Evolutionary conservation across 2,113 vertebrate species (phyloP).

Genomic region (Peucedramus taeniatus): DNA sequence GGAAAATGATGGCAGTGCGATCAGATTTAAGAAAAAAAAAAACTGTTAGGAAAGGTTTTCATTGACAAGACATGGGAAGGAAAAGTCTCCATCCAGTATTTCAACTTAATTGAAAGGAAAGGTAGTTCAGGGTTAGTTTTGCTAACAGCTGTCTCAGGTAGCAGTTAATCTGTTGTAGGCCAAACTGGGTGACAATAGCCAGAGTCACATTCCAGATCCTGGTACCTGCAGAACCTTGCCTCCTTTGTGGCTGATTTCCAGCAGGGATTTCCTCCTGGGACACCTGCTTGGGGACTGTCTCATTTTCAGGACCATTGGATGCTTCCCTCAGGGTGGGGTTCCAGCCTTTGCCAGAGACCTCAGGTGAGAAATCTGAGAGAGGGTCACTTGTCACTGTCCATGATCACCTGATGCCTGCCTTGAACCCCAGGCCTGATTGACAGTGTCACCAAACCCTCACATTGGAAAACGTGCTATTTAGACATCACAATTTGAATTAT

Average conservation of each 20-base stretch:
- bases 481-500: not conserved
- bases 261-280: rapidly evolving
- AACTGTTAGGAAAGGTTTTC: not conserved
- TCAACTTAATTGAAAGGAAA: not conserved
- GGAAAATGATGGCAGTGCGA: not conserved
- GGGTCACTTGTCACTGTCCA: not conserved
- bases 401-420: not conserved
- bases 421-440: not conserved
- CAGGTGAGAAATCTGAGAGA: not conserved
- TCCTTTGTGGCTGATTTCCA: not conserved
- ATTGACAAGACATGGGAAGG: not conserved
- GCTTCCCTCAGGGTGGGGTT: not conserved
- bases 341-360: not conserved
- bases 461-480: not conserved
- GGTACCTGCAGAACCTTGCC: not conserved
- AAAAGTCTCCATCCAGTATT: not conserved
- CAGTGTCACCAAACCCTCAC: not conserved
- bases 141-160: not conserved
- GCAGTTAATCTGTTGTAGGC: not conserved
- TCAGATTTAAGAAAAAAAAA: not conserved
- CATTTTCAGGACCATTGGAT: not conserved
- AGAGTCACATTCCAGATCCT: not conserved
- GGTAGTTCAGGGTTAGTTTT: not conserved
- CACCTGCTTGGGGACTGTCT: not conserved
- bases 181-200: not conserved